Conservation (phyloP, 2,113 vertebrate species). For the Ceuthmochares aereus region DNA sequence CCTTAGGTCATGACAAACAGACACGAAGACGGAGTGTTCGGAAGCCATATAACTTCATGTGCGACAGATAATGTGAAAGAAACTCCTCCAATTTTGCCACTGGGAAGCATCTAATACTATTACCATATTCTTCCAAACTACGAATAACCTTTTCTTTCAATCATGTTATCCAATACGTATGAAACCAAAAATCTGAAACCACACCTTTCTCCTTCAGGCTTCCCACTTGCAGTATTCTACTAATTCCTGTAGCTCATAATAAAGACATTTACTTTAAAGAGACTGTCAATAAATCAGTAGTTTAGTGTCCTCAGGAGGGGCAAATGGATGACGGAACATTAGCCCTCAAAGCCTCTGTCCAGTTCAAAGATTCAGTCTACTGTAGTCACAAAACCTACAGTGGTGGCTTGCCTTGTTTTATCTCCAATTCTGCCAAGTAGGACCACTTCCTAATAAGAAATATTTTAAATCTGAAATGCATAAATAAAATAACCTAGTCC, state of each 20-base stretch:
- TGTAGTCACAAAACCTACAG: not conserved
- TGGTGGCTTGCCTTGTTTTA: not conserved
- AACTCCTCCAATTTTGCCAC: not conserved
- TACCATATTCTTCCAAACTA: not conserved
- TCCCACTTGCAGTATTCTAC: not conserved
- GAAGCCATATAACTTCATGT: not conserved
- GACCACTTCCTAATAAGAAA: not conserved
- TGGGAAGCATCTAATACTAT: not conserved
- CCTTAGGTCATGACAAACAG: not conserved
- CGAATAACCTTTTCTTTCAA: not conserved
- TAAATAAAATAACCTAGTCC: not conserved
- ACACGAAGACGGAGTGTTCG: not conserved
- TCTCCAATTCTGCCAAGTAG: not conserved
- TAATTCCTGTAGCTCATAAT: not conserved
- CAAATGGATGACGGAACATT: not conserved
- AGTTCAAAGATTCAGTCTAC: not conserved
- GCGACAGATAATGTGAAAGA: not conserved
- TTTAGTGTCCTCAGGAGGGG: not conserved
- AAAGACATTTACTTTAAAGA: slow-evolving; percentile 38
- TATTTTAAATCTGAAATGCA: not conserved
- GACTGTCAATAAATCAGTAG: slow-evolving; percentile 38
- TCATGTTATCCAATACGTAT: not conserved
- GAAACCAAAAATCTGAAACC: not conserved
- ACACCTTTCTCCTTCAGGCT: not conserved
- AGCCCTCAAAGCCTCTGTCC: not conserved